Percentiles rank a stretch among this genome's conserved stretches.
These are phyloP conservation scores for Villa cingulata DNA, from an alignment of 2,888 invertebrate genomes.

Conservation along the genomic window DNA sequence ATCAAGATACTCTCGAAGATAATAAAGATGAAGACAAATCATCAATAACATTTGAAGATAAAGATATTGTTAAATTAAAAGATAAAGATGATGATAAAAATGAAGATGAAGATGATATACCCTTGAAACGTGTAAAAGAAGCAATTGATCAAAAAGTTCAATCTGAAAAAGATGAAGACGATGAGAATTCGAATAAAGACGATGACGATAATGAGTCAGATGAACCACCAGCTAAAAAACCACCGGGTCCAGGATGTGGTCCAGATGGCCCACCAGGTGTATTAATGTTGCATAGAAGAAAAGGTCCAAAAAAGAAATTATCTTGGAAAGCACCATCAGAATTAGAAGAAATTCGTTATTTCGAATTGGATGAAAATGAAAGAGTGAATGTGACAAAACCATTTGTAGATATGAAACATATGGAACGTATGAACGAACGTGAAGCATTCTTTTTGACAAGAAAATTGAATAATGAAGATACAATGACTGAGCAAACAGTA, in stretches of 20 bases:
- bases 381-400: slow-evolving; percentile 86
- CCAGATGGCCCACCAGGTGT: slow-evolving; percentile 60
- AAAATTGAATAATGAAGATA: slow-evolving; percentile 60
- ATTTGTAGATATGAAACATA: slow-evolving; percentile 81
- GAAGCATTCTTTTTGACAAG: slow-evolving; percentile 67
- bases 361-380: slow-evolving; percentile 92
- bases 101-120: slow-evolving; percentile 31
- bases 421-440: slow-evolving; percentile 76
- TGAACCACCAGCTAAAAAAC: slow-evolving; percentile 16
- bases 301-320: slow-evolving; percentile 65
- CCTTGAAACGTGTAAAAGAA: slow-evolving; percentile 32
- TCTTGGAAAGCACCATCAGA: slow-evolving; percentile 70
- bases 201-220: slow-evolving; percentile 20
- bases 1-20: slow-evolving; percentile 75
- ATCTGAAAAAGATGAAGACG: slow-evolving; percentile 22
- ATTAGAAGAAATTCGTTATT: slow-evolving; percentile 71
- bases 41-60: background rate
- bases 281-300: slow-evolving; percentile 53
- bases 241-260: slow-evolving; percentile 34
- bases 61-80: slow-evolving; percentile 24
- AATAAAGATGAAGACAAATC: slow-evolving; percentile 27
- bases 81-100: slow-evolving; percentile 40
- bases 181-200: slow-evolving; percentile 22
- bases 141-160: slow-evolving; percentile 32
- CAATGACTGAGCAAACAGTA: slow-evolving; percentile 65